Evolutionary conservation across 2,797 vertebrate genomes (phyloP), one percentile per base, ranked within the genome.

Genomic region (Ispidina lecontei): DNA sequence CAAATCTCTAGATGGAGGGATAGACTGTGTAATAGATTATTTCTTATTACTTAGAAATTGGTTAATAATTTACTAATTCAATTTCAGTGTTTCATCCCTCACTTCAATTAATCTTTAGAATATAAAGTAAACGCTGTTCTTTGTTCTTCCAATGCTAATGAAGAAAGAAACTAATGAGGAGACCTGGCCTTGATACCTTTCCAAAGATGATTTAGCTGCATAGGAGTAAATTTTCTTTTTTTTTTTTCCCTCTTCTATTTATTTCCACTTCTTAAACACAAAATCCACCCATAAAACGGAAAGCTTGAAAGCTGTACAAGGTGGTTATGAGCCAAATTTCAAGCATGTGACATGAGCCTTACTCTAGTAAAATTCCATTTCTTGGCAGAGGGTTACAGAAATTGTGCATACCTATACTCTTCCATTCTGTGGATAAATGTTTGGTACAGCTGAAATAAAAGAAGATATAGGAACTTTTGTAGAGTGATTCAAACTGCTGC

Each of bases 11-110:
- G 67, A 94, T 54, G 60, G 70, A 88, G 28, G 58, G 68, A 85
- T 52, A 90, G 77, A 55, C 28, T 83, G 56, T 71, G 62, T 91
- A 93, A 95, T 87, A 92, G 94, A 96, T 95, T 93, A 93, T 90
- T 94, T 94, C 93, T 96, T 96, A 95, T 93, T 94, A 82, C 74
- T 91, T 91, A 94, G 91, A 93, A 92, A 95, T 95, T 71, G 92
- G 74, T 93, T 96, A 93, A 95, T 95, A 95, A 96, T 96, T 96
- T 94, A 95, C 92, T 95, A 93, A 94, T 95, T 95, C 63, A 95
- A 94, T 94, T 91, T 93, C 85, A 88, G 47, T 75, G 58, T 71
- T 90, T 87, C 87, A 91, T 64, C 87, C 78, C 84, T 56, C 49
- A 77, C 72, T 95, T 85, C 89, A 90, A 92, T 95, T 95, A 90